A percentile compares a stretch with the other conserved stretches of the same genome.
These are phyloP conservation scores for Cecropterus lyciades DNA, from an alignment of 1,140 invertebrate genomes.

Conservation along the genomic window DNA sequence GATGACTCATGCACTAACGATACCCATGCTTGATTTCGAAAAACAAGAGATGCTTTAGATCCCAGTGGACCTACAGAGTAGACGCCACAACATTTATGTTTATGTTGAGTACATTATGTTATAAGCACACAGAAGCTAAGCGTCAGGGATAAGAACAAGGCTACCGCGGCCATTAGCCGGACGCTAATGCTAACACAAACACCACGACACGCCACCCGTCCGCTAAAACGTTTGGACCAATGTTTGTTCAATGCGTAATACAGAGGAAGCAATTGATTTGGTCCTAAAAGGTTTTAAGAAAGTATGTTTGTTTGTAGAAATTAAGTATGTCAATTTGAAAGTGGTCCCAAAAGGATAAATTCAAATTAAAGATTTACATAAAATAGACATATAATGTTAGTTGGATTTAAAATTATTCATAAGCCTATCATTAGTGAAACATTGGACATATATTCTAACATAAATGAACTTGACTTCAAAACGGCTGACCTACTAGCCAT, in stretches of 20 bases:
- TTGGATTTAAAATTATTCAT: too few relatives aligned
- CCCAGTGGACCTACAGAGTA: too few relatives aligned
- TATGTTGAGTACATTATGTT: too few relatives aligned
- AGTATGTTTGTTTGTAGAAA: not conserved
- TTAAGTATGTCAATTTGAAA: not conserved
- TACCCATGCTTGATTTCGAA: too few relatives aligned
- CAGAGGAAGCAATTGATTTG: constrained; percentile 3
- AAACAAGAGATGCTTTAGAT: too few relatives aligned
- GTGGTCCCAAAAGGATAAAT: not conserved
- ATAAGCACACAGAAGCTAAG: not conserved
- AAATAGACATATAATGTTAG: too few relatives aligned
- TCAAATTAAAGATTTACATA: too few relatives aligned
- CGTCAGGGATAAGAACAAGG: constrained; percentile 14
- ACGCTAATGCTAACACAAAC: constrained; percentile 18
- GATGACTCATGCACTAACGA: too few relatives aligned
- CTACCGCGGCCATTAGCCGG: constrained; percentile 16
- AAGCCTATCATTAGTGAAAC: too few relatives aligned
- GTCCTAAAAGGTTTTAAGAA: not conserved
- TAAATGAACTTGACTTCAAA: constrained; percentile 16
- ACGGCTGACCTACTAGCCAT: not conserved
- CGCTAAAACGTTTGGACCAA: constrained; percentile 9
- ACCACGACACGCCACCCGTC: not conserved
- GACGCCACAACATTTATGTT: too few relatives aligned
- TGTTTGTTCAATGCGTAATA: constrained; percentile 4
- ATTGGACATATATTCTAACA: too few relatives aligned